Percentiles rank a stretch among this genome's conserved stretches.
phyloP scores from a whole-genome alignment of 2,113 vertebrate species.

The Neolamprologus fasciatus region DNA sequence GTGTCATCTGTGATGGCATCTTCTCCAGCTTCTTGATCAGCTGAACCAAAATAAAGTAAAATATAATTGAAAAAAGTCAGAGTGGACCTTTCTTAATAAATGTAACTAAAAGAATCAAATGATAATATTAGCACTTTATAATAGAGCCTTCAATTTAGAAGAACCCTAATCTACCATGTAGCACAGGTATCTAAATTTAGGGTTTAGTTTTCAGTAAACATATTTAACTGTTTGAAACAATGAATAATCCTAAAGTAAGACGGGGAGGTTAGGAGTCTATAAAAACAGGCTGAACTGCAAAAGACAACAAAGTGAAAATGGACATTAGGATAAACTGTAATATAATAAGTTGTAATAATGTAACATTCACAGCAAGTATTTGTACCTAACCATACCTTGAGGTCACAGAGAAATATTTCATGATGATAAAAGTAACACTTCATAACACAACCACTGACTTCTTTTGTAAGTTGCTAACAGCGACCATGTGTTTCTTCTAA shows the following conservation, averaged over 20 bases:
- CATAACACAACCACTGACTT: not conserved
- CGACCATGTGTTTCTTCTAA: accelerated
- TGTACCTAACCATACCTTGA: accelerated
- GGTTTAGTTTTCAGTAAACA: not conserved
- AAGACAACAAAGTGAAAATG: not conserved
- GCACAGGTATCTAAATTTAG: accelerated
- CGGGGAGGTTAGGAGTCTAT: accelerated
- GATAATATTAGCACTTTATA: not conserved
- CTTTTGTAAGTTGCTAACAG: accelerated
- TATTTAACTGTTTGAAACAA: not conserved
- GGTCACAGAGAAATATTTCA: not conserved
- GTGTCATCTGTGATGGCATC: not conserved
- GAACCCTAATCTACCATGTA: not conserved
- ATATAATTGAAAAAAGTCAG: accelerated
- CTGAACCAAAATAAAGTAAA: not conserved
- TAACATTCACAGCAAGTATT: not conserved
- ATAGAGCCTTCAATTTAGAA: accelerated
- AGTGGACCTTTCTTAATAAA: accelerated
- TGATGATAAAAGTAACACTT: not conserved
- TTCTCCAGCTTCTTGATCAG: not conserved
- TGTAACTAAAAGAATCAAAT: accelerated
- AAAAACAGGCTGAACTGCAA: not conserved
- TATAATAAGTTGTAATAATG: not conserved
- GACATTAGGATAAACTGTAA: accelerated
- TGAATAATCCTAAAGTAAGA: not conserved